Base-by-base conservation (phyloP, 2,113 vertebrate species). In the Antennarius striatus region DNA sequence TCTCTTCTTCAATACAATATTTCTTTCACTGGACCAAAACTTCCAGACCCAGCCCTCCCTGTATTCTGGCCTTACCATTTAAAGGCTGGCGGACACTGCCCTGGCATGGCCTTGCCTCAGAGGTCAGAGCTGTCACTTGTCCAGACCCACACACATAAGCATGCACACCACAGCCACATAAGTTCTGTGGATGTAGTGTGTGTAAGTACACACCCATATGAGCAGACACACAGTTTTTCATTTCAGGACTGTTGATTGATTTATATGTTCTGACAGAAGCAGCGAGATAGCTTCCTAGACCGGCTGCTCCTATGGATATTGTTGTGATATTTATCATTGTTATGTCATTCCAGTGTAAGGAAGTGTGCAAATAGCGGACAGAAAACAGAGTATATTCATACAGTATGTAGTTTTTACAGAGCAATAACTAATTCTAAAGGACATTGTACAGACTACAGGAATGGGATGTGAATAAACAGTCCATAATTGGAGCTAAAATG, bases 41-140 rank as follows among this genome's bases (percentile, higher is more conserved):
- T 71, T 43, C 63, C 28, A 49, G 49, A 53, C 22, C 10, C 14
- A 61, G 52, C 3, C n/a, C 53, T 71, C n/a, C 66, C 77, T 50
- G 29, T 48, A 46, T 53, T 61, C 63, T 12, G 49, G 65, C 66
- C 58, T 73, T 72, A 52, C 71, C 50, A 45, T 64, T 61, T 3
- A 39, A 43, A 61, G 48, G 69, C 62, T 58, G 68, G 50, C 36
- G 3, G 71, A 63, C 84, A 81, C 50, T 69, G 73, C 79, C 81
- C 82, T 79, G 61, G 66, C 77, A 73, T 65, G 56, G 63, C 75
- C 83, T 87, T 76, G 63, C 76, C 61, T 13, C 48, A 45, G 68
- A 78, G 84, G 77, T 84, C 78, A 82, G 52, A 45, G 55, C 49
- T 64, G 64, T 68, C 63, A 76, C 47, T 68, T 52, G 39, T 68